Base-by-base conservation (phyloP, 2,888 invertebrate species). In the Caenorhabditis doughertyi region DNA sequence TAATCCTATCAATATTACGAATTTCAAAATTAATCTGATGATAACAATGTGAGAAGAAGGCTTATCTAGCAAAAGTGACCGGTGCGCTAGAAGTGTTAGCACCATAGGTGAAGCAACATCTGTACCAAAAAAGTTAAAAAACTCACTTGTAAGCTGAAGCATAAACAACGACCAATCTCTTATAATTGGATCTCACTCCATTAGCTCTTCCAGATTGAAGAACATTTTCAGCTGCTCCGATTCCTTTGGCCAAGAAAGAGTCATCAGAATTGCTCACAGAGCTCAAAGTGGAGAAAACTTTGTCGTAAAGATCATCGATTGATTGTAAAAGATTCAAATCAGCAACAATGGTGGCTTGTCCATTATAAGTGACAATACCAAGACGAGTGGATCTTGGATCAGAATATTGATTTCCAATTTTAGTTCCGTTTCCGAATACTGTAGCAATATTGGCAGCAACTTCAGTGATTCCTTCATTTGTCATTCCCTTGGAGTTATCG, bases 401-500 rank as follows among this genome's bases (percentile, higher is more conserved):
- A 3, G 60, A 29, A 58, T 76, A 76, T 9, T 67, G 39, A n/a
- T 62, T 62, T 49, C 81, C 81, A 51, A 81, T 77, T n/a, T 27
- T 42, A 13, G 79, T 82, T 35, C 65, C 64, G 21, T 82, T 49
- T n/a, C 77, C 72, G 56, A 83, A 79, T 9, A 74, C 70, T 27
- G 79, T 79, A 5, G 51, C 74, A 13, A 83, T 68, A 25, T 79
- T 51, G 44, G 79, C 70, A n/a, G 79, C 76, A 16, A 67, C 65
- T 32, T 71, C 18, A 8, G 51, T 42, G 23, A 77, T 53, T 23
- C 77, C 82, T 1, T 35, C 53, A 32, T 68, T 27, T 0, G 73
- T 79, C 82, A 82, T 82, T 39, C 82, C 82, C 32, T 55, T 56
- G 16, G 76, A 76, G 58, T 82, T 82, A 49, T 82, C 82, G 35